Evolutionary conservation across 1,140 invertebrate species (phyloP).

Genomic region (Cherax quadricarinatus): DNA sequence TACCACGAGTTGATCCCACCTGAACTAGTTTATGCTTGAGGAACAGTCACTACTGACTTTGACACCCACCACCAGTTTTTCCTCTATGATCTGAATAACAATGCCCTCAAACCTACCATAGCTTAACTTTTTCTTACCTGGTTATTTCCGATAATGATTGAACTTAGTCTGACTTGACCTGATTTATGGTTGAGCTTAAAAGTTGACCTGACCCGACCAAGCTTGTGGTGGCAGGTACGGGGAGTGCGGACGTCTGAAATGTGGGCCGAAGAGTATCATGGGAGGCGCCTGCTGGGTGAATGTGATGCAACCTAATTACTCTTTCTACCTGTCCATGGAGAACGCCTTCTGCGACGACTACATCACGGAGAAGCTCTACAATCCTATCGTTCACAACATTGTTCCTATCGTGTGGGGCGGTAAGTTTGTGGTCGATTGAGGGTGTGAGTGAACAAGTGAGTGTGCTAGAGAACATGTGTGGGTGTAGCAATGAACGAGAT

Average conservation of each 20-base stretch:
- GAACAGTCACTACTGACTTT: too few species aligned
- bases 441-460: not conserved
- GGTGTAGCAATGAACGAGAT: not conserved
- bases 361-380: conserved; percentile 48
- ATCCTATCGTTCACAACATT: conserved; percentile 29
- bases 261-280: not conserved
- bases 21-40: too few species aligned
- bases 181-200: too few species aligned
- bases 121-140: too few species aligned
- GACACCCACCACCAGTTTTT: too few species aligned
- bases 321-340: conserved; percentile 49
- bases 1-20: too few species aligned
- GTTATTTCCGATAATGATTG: too few species aligned
- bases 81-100: too few species aligned
- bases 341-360: conserved; percentile 50
- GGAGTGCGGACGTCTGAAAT: not conserved
- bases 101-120: too few species aligned
- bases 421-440: not conserved
- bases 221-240: conserved; percentile 19
- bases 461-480: not conserved
- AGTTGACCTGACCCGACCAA: too few species aligned
- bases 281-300: conserved; percentile 9
- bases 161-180: too few species aligned
- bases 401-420: conserved; percentile 59
- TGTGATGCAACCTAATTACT: not conserved